Base-by-base conservation (phyloP, 64 coral and sea anemone genomes). In the Pachyseris speciosa region DNA sequence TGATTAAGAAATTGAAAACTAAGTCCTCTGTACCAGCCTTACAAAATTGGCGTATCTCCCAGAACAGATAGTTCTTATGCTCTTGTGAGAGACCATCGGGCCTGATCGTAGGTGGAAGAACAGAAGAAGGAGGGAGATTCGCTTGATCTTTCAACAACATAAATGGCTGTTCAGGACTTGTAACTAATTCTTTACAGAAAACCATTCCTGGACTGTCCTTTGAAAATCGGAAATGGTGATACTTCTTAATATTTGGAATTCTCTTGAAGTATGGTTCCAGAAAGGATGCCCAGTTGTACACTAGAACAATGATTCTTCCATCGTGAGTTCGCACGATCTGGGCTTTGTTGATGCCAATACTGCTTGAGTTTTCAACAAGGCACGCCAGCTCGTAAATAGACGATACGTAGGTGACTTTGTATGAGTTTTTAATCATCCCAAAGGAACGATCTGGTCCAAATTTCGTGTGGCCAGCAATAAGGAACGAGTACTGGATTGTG, bases 351-450 rank as follows among this genome's bases (percentile, higher is more conserved):
- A 84, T 27, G 7, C 78, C 67, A 81, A 69, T 26, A 37, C 7
- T 83, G 51, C 89, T 91, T 19, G 88, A 91, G 22, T 32, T 69
- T 20, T 83, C 88, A 16, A 83, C 89, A 47, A 84, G 20, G 1
- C 32, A 15, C n/a, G 89, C 89, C 22, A 91, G 47, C 41, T 90
- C 77, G 38, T 43, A 83, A 47, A 91, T 39, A 31, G 78, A 91
- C 2, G 32, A 91, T 22, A 83, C 77, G 30, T 37, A 83, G 4
- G 45, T 91, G 0, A 70, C 31, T 43, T 83, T 84, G 66, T 60
- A 73, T 26, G 63, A 44, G 5, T 69, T 70, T 70, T 84, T 84
- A n/a, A 72, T 39, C 38, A 80, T 28, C 0, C 80, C 80, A 37
- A 84, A 83, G 33, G 17, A 64, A n/a, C 37, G 22, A 49, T 73